These are phyloP conservation scores for Paracyclopina nana DNA, from an alignment of 1,140 invertebrate species.

Conservation along the genomic window DNA sequence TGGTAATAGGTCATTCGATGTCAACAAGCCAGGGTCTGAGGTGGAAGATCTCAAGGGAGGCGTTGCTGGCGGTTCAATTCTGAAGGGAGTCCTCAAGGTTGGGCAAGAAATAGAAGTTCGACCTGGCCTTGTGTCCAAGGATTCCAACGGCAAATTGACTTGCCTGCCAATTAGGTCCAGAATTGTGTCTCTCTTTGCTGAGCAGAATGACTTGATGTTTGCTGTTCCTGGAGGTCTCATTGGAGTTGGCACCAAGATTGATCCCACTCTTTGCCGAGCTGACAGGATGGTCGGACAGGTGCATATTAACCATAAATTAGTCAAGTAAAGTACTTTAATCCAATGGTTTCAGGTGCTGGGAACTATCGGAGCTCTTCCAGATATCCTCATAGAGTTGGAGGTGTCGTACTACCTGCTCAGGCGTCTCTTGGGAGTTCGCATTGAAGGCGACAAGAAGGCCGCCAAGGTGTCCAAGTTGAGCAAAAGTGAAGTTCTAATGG, in stretches of 20 bases:
- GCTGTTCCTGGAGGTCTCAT: slow-evolving; percentile 96
- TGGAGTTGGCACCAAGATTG: slow-evolving; percentile 47
- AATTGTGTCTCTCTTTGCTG: slow-evolving; percentile 93
- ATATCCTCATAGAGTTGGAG: slow-evolving; percentile 94
- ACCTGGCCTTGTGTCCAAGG: slow-evolving; percentile 82
- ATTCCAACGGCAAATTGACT: slow-evolving; percentile 79
- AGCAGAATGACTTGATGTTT: slow-evolving; percentile 96
- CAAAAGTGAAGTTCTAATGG: slow-evolving; percentile 75
- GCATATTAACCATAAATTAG: no score
- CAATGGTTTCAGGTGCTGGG: no score
- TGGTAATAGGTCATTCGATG: slow-evolving; percentile 98
- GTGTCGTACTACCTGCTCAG: slow-evolving; percentile 93
- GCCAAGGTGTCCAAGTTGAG: slow-evolving; percentile 74
- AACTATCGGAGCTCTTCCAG: slow-evolving; percentile 84
- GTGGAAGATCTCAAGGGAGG: slow-evolving; percentile 95
- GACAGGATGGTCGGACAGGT: slow-evolving; percentile 95
- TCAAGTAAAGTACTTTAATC: no score
- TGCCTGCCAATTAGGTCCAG: slow-evolving; percentile 89
- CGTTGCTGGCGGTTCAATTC: slow-evolving; percentile 92
- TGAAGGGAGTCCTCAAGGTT: slow-evolving; percentile 79
- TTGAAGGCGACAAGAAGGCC: slow-evolving; percentile 95
- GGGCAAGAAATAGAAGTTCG: slow-evolving; percentile 77
- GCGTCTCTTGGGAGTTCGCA: slow-evolving; percentile 84
- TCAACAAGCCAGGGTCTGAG: slow-evolving; percentile 98
- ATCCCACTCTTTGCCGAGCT: slow-evolving; percentile 89